Base-by-base conservation (phyloP, 2,113 vertebrate genomes). In the Suncus etruscus region DNA sequence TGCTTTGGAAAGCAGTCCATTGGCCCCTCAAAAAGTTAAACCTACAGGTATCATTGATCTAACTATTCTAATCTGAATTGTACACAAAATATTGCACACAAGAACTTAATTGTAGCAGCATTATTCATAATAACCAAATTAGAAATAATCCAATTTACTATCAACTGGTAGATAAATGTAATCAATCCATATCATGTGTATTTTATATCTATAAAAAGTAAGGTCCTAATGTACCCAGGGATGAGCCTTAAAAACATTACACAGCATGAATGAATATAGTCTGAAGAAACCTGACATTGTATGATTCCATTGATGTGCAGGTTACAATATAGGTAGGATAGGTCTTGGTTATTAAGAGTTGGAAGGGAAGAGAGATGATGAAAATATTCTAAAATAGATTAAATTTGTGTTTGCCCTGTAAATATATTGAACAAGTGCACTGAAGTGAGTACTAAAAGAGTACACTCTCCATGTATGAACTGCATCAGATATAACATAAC, bases 381-480 rank as follows among this genome's bases (percentile, higher is more conserved):
- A 58, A 63, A 79, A 54, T 85, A 32, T 84, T 77, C 63, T 31
- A 69, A 79, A 75, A 70, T 70, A 80, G 83, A 77, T 77, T 50
- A 32, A 81, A 50, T 69, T 75, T 31, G 32, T 73, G 32, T 27
- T 29, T 78, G 7, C 18, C 47, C 48, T 89, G 8, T 54, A 31
- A 66, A 47, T 76, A 72, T 25, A 65, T 16, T 31, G 65, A 69
- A 84, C 81, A 32, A 32, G 54, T 16, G 54, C 39, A 39, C 39
- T 39, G 39, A 3, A 16, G 14, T 4, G 54, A 58, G 54, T 39
- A n/a, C 82, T 69, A 39, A 68, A 14, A 86, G 50, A 86, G 9
- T 69, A 27, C 65, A 65, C 63, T 48, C 48, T 75, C 54, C 39
- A 39, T 39, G 39, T 39, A 39, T 70, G 18, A 75, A 68, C 58